These are phyloP conservation scores for Agrilus cyanescens DNA, from an alignment of 2,888 invertebrate genomes.

Conservation along the genomic window DNA sequence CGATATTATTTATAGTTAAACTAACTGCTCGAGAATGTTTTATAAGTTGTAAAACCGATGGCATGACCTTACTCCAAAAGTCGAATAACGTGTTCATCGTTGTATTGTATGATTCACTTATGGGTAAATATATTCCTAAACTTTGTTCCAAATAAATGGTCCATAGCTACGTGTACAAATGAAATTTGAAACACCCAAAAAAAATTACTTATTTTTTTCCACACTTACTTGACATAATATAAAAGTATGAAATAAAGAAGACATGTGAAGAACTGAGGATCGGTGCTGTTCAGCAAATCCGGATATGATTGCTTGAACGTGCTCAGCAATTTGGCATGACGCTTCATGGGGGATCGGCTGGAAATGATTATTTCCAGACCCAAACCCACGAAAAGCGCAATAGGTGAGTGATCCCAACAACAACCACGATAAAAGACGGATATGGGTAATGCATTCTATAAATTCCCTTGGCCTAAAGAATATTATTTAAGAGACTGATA, in stretches of 20 bases:
- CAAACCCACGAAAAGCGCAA: conserved; percentile 53
- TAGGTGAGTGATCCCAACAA: conserved; percentile 90
- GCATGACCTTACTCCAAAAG: conserved; percentile 98
- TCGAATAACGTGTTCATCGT: conserved; percentile 80
- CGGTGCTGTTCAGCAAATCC: conserved; percentile 95
- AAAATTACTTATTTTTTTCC: background rate
- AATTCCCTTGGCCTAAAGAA: conserved; percentile 75
- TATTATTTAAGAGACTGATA: conserved; percentile 4
- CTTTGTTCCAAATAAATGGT: conserved; percentile 93
- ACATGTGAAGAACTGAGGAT: conserved; percentile 87
- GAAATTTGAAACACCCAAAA: conserved; percentile 2
- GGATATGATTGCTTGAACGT: conserved; percentile 90
- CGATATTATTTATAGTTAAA: conserved; percentile 18
- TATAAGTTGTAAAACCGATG: conserved; percentile 84
- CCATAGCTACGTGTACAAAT: conserved; percentile 57
- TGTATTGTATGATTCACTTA: conserved; percentile 57
- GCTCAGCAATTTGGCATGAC: conserved; percentile 93
- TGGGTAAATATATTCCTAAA: conserved; percentile 52
- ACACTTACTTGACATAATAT: conserved; percentile 79
- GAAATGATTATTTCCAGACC: conserved; percentile 38
- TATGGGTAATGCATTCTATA: conserved; percentile 88
- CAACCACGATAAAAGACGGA: conserved; percentile 91
- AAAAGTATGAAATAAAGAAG: conserved; percentile 92
- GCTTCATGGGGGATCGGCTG: conserved; percentile 93
- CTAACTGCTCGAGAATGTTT: conserved; percentile 51